A percentile compares a stretch with the other conserved stretches of the same genome.
phyloP scores from a whole-genome alignment of 2,888 invertebrate genomes.

The Cecidostiba fungosa region DNA sequence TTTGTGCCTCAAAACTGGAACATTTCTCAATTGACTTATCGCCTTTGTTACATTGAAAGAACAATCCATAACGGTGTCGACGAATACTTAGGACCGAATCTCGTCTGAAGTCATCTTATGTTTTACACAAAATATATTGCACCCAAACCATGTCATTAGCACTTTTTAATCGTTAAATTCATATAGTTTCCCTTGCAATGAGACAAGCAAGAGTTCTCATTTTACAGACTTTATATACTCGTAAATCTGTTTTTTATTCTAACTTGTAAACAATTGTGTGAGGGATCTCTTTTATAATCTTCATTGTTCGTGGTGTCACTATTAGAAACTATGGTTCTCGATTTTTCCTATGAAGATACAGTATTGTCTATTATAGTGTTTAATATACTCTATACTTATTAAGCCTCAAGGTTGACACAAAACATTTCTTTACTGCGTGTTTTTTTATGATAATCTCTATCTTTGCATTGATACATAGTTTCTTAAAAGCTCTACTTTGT shows the following conservation, averaged over 20 bases:
- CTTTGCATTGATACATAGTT: background rate
- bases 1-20: slow-evolving; percentile 55
- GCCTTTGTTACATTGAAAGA: slow-evolving; percentile 37
- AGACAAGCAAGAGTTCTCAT: slow-evolving; percentile 30
- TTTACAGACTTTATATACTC: slow-evolving; percentile 59
- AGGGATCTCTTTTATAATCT: slow-evolving; percentile 60
- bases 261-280: slow-evolving; percentile 69
- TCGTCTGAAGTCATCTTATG: slow-evolving; percentile 31
- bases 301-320: slow-evolving; percentile 63
- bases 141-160: slow-evolving; percentile 17
- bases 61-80: slow-evolving; percentile 10
- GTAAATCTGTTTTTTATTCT: slow-evolving; percentile 63
- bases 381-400: slow-evolving; percentile 57
- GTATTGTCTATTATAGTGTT: slow-evolving; percentile 77
- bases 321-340: slow-evolving; percentile 62
- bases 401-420: slow-evolving; percentile 59
- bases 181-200: slow-evolving; percentile 27
- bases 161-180: slow-evolving; percentile 36
- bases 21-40: slow-evolving; percentile 58
- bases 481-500: slow-evolving; percentile 19
- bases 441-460: background rate
- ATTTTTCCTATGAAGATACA: slow-evolving; percentile 68
- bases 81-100: slow-evolving; percentile 45
- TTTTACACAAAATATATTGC: slow-evolving; percentile 50
- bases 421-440: slow-evolving; percentile 38